Percentiles rank a stretch among this genome's conserved stretches.
phyloP scores from a whole-genome alignment of 2,888 invertebrate species.

The Galerucella calmariensis region DNA sequence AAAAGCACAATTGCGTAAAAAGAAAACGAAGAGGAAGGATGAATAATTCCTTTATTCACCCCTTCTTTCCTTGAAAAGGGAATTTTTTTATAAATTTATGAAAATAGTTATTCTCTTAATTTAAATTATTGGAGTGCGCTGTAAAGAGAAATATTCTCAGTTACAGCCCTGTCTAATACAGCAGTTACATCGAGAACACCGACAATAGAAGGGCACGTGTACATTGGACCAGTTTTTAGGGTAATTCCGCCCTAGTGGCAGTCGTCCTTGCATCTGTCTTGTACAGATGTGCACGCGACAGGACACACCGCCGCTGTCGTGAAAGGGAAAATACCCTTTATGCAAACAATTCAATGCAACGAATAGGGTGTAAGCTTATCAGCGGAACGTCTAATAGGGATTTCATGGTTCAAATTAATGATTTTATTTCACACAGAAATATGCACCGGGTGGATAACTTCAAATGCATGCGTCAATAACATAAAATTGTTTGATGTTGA shows the following conservation, averaged over 20 bases:
- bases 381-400: conserved; percentile 17
- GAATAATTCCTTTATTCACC: too few relatives aligned
- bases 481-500: background rate
- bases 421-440: conserved; percentile 18
- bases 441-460: background rate
- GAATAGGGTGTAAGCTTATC: conserved; percentile 27
- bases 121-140: too few relatives aligned
- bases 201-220: conserved; percentile 39
- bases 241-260: conserved; percentile 17
- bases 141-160: background rate
- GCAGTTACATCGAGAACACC: conserved; percentile 24
- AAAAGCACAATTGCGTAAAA: too few relatives aligned
- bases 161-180: conserved; percentile 3
- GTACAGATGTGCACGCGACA: conserved; percentile 40
- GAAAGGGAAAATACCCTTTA: conserved; percentile 37
- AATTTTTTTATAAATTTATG: too few relatives aligned
- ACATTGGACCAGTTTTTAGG: conserved; percentile 35
- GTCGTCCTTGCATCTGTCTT: conserved; percentile 34
- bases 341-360: conserved; percentile 25
- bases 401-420: conserved; percentile 26
- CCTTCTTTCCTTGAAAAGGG: too few relatives aligned
- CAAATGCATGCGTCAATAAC: background rate
- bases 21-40: too few relatives aligned
- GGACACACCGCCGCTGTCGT: conserved; percentile 26
- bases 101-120: too few relatives aligned